Base-by-base conservation (phyloP, 2,888 invertebrate species). In the Bursaphelenchus okinawaensis region DNA sequence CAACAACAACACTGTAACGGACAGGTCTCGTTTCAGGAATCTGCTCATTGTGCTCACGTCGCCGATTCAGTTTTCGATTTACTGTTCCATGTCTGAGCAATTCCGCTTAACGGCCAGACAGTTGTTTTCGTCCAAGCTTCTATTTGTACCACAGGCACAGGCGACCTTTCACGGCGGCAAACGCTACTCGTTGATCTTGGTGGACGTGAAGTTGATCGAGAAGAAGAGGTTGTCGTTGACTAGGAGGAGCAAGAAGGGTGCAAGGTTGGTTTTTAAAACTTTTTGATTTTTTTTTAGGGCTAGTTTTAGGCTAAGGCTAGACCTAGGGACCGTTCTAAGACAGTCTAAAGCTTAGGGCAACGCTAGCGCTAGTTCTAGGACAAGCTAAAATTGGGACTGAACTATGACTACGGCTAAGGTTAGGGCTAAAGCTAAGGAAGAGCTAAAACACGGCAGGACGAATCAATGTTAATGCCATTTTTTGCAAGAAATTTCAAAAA, bases 21-120 rank as follows among this genome's bases (percentile, higher is more conserved):
- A 89, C 90, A n/a, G 22, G 29, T 59, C 20, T 66, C 83, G 90
- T 68, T 88, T 91, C 81, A 91, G 91, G 7, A 93, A 93, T 85
- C 91, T 93, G 85, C 90, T 91, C 83, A 90, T 93, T 68, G 89
- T 92, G 65, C 87, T 92, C 52, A 91, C 91, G 55, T 92, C 92
- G 84, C 92, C 92, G 12, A 70, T 86, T 63, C 93, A 93, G 84
- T 93, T 93, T 81, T 92, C 91, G 68, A 92, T 93, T 72, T 93
- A 93, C 82, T 93, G 93, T 83, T 92, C 92, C 8, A 94, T 93
- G 93, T 61, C 26, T 20, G 67, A 66, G 70, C 69, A 68, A 56
- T 69, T 70, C 55, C 64, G 69, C 27, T 62, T 69, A 16, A 59
- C 93, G 0, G 93, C 93, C 83, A 91, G 91, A 78, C 90, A 86